Conservation (phyloP, 2,888 invertebrate genomes). For the Cataglyphis albicans region DNA sequence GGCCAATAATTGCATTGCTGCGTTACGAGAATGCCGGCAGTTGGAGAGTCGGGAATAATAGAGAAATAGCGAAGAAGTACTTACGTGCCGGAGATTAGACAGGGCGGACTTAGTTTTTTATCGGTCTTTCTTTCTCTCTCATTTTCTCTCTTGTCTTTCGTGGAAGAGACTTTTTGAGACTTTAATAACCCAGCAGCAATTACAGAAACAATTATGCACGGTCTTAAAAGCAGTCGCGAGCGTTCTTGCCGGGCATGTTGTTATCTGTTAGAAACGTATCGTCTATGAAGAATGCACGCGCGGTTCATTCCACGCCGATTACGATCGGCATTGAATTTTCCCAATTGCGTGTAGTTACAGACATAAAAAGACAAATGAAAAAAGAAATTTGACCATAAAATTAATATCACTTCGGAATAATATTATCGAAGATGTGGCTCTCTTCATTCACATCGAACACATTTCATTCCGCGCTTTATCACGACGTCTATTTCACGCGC, state of each 20-base stretch:
- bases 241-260: constrained; percentile 48
- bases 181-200: constrained; percentile 62
- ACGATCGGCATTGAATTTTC: constrained; percentile 57
- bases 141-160: neutral
- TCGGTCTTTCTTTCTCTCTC: neutral
- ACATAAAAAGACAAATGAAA: neutral
- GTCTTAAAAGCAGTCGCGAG: constrained; percentile 60
- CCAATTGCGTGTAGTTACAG: neutral
- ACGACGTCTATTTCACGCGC: neutral
- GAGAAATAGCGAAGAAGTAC: constrained; percentile 34
- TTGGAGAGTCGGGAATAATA: constrained; percentile 37
- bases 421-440: constrained; percentile 23
- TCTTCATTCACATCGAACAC: neutral
- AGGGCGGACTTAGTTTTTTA: neutral
- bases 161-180: constrained; percentile 29
- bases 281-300: constrained; percentile 1
- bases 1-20: constrained; percentile 20
- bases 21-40: constrained; percentile 17
- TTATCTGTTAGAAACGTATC: constrained; percentile 25
- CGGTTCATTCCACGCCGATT: neutral
- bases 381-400: constrained; percentile 28
- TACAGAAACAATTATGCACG: constrained; percentile 68
- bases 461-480: constrained; percentile 5
- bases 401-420: constrained; percentile 25
- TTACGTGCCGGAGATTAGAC: constrained; percentile 34